phyloP scores from a whole-genome alignment of 2,113 vertebrate species.

The Drymodes brunneopygia region DNA sequence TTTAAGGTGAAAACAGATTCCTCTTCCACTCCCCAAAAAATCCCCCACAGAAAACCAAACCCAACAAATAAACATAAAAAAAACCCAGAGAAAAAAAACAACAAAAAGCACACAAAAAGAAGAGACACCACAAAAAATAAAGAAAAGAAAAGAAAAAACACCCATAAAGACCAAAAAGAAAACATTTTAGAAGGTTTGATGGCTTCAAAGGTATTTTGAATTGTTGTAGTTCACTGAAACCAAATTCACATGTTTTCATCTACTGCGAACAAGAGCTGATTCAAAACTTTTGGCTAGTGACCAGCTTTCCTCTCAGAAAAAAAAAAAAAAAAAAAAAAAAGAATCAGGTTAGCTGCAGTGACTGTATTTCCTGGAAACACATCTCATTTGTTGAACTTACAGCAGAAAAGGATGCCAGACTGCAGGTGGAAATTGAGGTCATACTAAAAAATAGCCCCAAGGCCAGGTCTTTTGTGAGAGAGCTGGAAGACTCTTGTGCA shows the following conservation, averaged over 20 bases:
- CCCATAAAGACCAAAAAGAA: background rate
- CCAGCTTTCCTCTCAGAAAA: background rate
- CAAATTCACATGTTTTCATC: background rate
- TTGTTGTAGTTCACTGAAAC: background rate
- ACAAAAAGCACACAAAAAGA: background rate
- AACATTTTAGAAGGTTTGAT: background rate
- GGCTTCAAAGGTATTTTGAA: background rate
- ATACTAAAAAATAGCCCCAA: background rate
- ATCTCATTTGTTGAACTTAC: background rate
- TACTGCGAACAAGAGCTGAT: background rate
- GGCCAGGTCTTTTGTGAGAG: background rate
- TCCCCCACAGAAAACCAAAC: background rate
- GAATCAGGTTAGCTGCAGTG: background rate
- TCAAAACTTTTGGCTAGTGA: background rate
- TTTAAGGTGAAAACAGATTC: background rate
- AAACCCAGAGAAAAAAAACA: background rate
- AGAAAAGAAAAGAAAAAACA: background rate
- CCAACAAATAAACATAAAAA: background rate
- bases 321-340: background rate
- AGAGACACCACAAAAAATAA: background rate
- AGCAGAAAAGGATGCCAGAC: background rate
- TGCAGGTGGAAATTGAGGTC: background rate
- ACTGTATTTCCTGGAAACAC: constrained; percentile 1
- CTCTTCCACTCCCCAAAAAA: background rate
- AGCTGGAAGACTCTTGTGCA: background rate